A percentile compares a stretch with the other conserved stretches of the same genome.
Evolutionary conservation across 2,888 invertebrate genomes (phyloP).

Genomic region (Pelosia muscerda): DNA sequence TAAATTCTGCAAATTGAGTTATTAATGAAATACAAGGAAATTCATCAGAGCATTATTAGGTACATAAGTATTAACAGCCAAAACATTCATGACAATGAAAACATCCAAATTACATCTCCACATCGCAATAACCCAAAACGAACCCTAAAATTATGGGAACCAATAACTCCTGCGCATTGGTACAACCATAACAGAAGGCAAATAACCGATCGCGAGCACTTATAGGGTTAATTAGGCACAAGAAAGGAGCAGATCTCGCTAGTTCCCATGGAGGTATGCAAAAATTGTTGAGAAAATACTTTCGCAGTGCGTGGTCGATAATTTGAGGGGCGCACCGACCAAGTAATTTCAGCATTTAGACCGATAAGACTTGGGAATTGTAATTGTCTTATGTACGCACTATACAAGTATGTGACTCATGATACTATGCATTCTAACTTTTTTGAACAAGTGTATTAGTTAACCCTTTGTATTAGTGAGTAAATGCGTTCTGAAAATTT

Average conservation of each 20-base stretch:
- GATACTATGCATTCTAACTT: neutral
- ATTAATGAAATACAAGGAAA: too few relatives aligned
- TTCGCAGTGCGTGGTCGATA: slow-evolving; percentile 76
- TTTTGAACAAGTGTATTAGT: too few relatives aligned
- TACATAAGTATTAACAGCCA: neutral
- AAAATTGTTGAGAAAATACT: slow-evolving; percentile 85
- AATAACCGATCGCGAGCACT: slow-evolving; percentile 67
- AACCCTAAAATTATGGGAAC: slow-evolving; percentile 21
- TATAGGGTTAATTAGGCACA: slow-evolving; percentile 71
- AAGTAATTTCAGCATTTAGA: slow-evolving; percentile 80
- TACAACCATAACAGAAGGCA: slow-evolving; percentile 53
- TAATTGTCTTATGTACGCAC: slow-evolving; percentile 51
- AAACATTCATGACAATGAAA: slow-evolving; percentile 1
- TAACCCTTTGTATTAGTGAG: neutral
- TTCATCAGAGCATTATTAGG: too few relatives aligned
- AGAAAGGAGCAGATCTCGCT: slow-evolving; percentile 60
- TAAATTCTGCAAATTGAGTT: too few relatives aligned
- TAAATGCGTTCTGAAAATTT: neutral
- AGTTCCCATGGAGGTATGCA: slow-evolving; percentile 84
- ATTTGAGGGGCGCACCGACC: slow-evolving; percentile 58
- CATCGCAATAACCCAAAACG: slow-evolving; percentile 17
- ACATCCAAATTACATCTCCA: slow-evolving; percentile 8
- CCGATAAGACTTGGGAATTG: slow-evolving; percentile 65
- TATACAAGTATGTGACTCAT: slow-evolving; percentile 33
- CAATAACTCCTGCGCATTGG: slow-evolving; percentile 20